A percentile compares a stretch with the other conserved stretches of the same genome.
Conservation (phyloP, 35 echinoderm and acorn worm species). For the Lytechinus variegatus region DNA sequence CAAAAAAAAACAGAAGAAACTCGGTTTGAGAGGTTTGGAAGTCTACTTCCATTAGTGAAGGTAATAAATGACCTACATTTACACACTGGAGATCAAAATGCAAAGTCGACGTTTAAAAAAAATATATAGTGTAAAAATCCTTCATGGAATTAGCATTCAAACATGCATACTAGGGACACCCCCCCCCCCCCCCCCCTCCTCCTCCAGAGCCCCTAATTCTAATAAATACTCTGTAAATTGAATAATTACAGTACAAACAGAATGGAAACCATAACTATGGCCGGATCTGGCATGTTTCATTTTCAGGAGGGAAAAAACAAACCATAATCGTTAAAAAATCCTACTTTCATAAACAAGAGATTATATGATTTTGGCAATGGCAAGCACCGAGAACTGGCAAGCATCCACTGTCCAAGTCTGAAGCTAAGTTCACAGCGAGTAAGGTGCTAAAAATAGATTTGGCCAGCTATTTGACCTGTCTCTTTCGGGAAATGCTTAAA, state of each 20-base stretch:
- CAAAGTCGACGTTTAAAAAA: no score
- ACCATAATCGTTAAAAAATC: background rate
- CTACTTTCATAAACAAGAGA: background rate
- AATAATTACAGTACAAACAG: background rate
- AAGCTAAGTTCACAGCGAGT: background rate
- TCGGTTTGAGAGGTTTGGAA: no score
- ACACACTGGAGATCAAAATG: no score
- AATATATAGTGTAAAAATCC: no score
- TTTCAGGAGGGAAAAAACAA: background rate
- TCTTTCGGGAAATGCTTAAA: background rate
- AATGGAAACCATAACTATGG: background rate
- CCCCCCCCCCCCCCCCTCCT: no score
- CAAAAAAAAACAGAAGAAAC: no score
- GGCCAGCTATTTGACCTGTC: background rate
- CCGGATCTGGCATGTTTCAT: background rate
- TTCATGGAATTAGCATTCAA: no score
- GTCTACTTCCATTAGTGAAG: no score
- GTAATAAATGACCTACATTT: no score
- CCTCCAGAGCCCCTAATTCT: background rate
- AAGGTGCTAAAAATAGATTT: background rate
- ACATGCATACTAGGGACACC: no score
- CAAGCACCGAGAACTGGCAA: background rate
- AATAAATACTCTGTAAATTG: background rate
- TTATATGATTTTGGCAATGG: background rate
- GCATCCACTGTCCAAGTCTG: background rate